These are phyloP conservation scores for Autographa pulchrina DNA, from an alignment of 2,888 invertebrate genomes.

Conservation along the genomic window DNA sequence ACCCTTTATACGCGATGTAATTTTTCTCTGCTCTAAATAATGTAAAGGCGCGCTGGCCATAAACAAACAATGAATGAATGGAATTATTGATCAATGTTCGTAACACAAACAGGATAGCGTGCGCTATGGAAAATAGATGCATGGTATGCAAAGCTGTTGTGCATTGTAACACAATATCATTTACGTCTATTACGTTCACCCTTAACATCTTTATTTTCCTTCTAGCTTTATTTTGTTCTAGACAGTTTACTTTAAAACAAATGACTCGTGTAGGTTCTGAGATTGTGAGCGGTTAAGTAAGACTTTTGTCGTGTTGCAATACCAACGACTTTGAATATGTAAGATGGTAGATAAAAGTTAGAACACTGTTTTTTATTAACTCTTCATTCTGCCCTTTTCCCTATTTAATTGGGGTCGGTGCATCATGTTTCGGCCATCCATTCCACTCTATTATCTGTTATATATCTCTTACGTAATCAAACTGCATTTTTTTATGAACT, in stretches of 20 bases:
- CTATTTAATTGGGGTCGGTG: too few species aligned
- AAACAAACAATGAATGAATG: slow-evolving; percentile 59
- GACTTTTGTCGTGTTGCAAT: too few species aligned
- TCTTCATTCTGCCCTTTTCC: too few species aligned
- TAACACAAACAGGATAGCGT: slow-evolving; percentile 50
- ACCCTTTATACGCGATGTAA: slow-evolving; percentile 1
- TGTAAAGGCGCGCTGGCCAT: slow-evolving; percentile 29
- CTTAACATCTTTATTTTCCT: neutral
- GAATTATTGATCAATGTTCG: slow-evolving; percentile 58
- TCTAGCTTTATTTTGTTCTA: neutral
- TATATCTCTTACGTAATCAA: too few species aligned
- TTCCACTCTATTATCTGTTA: too few species aligned
- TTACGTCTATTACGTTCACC: slow-evolving; percentile 1
- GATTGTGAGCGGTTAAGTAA: too few species aligned
- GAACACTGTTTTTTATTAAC: too few species aligned
- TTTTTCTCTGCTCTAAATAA: slow-evolving; percentile 22
- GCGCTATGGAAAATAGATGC: slow-evolving; percentile 26
- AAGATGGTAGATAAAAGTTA: too few species aligned
- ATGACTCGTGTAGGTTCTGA: neutral
- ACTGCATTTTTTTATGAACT: too few species aligned
- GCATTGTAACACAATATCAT: slow-evolving; percentile 20
- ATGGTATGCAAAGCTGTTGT: slow-evolving; percentile 25
- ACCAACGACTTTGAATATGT: too few species aligned
- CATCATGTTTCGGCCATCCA: too few species aligned
- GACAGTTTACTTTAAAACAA: neutral